Evolutionary conservation across 2,888 invertebrate genomes (phyloP).

Genomic region (Diaperis boleti): DNA sequence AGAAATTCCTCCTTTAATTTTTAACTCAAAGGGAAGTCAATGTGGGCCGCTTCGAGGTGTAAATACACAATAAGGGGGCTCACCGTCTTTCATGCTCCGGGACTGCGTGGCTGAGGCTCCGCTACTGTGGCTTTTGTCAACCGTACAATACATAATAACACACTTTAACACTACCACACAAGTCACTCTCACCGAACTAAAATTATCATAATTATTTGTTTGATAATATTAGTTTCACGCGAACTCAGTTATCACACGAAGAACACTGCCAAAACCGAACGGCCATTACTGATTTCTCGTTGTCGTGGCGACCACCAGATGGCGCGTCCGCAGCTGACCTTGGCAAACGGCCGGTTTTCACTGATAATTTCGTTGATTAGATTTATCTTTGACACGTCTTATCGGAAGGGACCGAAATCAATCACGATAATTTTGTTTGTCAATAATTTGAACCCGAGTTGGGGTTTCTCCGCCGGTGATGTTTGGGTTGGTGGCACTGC

Average conservation of each 20-base stretch:
- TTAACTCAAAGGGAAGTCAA: neutral
- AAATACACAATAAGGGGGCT: slow-evolving; percentile 58
- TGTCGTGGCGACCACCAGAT: slow-evolving; percentile 59
- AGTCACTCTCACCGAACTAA: slow-evolving; percentile 73
- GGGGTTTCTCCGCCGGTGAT: neutral
- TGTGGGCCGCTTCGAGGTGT: no score
- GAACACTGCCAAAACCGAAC: slow-evolving; percentile 62
- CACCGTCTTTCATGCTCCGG: slow-evolving; percentile 82
- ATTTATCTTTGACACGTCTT: no score
- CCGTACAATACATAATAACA: slow-evolving; percentile 78
- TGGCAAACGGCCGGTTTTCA: slow-evolving; percentile 3
- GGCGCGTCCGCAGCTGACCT: slow-evolving; percentile 51
- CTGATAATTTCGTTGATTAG: neutral
- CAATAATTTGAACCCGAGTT: slow-evolving; percentile 9
- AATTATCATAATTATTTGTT: slow-evolving; percentile 67
- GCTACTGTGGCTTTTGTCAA: slow-evolving; percentile 78
- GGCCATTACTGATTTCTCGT: slow-evolving; percentile 65
- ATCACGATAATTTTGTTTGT: slow-evolving; percentile 10
- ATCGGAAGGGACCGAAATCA: neutral
- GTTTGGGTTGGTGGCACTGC: slow-evolving; percentile 1
- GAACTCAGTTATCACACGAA: slow-evolving; percentile 58
- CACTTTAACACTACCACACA: slow-evolving; percentile 61
- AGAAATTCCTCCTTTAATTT: slow-evolving; percentile 1
- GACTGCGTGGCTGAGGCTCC: slow-evolving; percentile 77
- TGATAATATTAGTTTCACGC: slow-evolving; percentile 55